Evolutionary conservation across 2,113 vertebrate species (phyloP), one percentile per base, ranked within the genome.

Genomic region (Xerus inauris): DNA sequence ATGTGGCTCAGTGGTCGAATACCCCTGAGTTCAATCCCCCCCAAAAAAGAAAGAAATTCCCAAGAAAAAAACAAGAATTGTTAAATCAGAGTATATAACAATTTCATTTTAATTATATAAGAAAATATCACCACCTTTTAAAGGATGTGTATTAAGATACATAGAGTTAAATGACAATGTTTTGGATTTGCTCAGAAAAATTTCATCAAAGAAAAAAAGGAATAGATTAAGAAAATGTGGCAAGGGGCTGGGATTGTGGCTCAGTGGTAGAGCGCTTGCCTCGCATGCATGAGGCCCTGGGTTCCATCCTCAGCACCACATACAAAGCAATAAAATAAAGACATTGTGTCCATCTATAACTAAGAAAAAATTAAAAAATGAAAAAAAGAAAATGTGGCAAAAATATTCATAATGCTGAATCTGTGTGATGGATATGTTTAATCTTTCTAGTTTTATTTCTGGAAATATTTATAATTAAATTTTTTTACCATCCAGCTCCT

Each of bases 361-460:
- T n/a, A n/a, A n/a, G n/a, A n/a, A n/a, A n/a, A n/a, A n/a, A n/a
- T n/a, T n/a, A n/a, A n/a, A n/a, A n/a, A n/a, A n/a, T n/a, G n/a
- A n/a, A n/a, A n/a, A n/a, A n/a, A 93, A 91, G 40, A 47, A 89
- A 47, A 47, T 83, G 51, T 83, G 64, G 16, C 38, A 92, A 79
- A 93, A 79, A 89, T 77, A 38, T 93, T 94, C 24, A 65, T 77
- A 59, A 45, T 79, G 28, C 75, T 90, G 51, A 40, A 42, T 87
- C 35, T 94, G 13, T 73, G 32, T 92, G 49, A 79, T 64, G 13
- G 16, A 65, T 76, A 19, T 73, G 49, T 57, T 22, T 57, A 57
- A 57, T 67, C 45, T 84, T 87, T 95, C 64, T 95, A 54, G 26
- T 96, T 35, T 47, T 94, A 24, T 94, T 7, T 76, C 24, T 96